Evolutionary conservation across 2,797 vertebrate genomes (phyloP).

Genomic region (Sternarchorhynchus goeldii): DNA sequence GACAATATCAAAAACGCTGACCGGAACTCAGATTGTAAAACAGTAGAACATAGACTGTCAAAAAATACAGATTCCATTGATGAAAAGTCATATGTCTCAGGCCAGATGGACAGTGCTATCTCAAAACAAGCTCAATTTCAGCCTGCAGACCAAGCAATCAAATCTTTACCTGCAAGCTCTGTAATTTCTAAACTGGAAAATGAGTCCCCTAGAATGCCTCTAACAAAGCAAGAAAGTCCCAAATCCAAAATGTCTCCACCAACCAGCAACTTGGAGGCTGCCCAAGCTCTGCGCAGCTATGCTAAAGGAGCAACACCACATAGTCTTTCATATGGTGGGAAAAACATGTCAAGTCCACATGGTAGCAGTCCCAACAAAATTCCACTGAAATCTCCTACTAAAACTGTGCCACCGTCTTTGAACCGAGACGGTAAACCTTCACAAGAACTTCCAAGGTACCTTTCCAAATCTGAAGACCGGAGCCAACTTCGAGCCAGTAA

Average conservation of each 20-base stretch:
- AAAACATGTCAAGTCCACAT: slow-evolving; percentile 74
- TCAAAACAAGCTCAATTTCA: slow-evolving; percentile 78
- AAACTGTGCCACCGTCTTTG: slow-evolving; percentile 70
- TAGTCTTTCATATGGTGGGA: slow-evolving; percentile 73
- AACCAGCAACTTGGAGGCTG: slow-evolving; percentile 74
- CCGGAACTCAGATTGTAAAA: slow-evolving; percentile 65
- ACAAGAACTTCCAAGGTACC: slow-evolving; percentile 71
- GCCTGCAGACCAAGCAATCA: slow-evolving; percentile 69
- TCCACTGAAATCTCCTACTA: slow-evolving; percentile 87
- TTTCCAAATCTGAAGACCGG: slow-evolving; percentile 78
- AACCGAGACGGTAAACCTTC: slow-evolving; percentile 66
- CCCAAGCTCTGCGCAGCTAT: slow-evolving; percentile 77
- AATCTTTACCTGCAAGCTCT: slow-evolving; percentile 71
- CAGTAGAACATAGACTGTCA: slow-evolving; percentile 71
- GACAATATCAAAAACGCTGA: slow-evolving; percentile 71
- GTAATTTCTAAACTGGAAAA: slow-evolving; percentile 75
- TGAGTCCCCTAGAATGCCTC: slow-evolving; percentile 71
- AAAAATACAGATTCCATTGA: slow-evolving; percentile 74
- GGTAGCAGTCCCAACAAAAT: slow-evolving; percentile 86
- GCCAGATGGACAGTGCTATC: slow-evolving; percentile 67
- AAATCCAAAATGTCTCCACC: slow-evolving; percentile 79
- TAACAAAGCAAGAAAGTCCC: slow-evolving; percentile 77
- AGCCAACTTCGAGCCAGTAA: slow-evolving; percentile 75
- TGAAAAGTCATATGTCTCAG: slow-evolving; percentile 66
- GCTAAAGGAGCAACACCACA: slow-evolving; percentile 79